Base-by-base conservation (phyloP, 2,888 invertebrate species). In the Trachelus iudaicus region DNA sequence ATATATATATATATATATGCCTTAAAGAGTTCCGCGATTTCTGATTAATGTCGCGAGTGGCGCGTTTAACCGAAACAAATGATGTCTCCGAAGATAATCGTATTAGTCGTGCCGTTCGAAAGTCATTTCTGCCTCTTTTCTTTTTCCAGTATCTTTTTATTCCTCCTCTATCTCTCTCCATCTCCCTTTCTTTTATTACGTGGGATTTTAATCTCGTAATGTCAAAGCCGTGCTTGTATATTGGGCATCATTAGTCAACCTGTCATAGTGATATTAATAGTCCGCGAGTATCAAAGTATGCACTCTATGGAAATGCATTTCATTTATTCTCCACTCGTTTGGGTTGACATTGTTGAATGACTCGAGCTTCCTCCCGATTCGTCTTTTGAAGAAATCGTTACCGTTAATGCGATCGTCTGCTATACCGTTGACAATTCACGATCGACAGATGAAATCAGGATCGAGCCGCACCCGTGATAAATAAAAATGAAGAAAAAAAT, bases 211-310 rank as follows among this genome's bases (percentile, higher is more conserved):
- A 91, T 91, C 90, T 90, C 88, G 89, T 91, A 91, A 91, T 91
- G 90, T 90, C 90, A 90, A 89, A 90, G 87, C 87, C 86, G 85
- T 86, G 88, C 87, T 86, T 82, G 84, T 77, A 75, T 85, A 88
- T 87, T 83, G 87, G 81, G 85, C 83, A 89, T 90, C 91, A 91
- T 91, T 91, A 91, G 90, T 91, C 91, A 91, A 90, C 68, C 91
- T 91, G 91, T 91, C 91, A 91, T 91, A 90, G 83, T 85, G 85
- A 89, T 91, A 91, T 91, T 91, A 91, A 91, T 91, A 91, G 91
- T 89, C 83, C 83, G 83, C 85, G 81, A 86, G 87, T 89, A 89
- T 89, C 89, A 86, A 88, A 87, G 85, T 89, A 87, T 88, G 87
- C 88, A 88, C 87, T 87, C 85, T 84, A 86, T 89, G 89, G 85